Conservation (phyloP, 2,888 invertebrate species). For the Mamestra brassicae region DNA sequence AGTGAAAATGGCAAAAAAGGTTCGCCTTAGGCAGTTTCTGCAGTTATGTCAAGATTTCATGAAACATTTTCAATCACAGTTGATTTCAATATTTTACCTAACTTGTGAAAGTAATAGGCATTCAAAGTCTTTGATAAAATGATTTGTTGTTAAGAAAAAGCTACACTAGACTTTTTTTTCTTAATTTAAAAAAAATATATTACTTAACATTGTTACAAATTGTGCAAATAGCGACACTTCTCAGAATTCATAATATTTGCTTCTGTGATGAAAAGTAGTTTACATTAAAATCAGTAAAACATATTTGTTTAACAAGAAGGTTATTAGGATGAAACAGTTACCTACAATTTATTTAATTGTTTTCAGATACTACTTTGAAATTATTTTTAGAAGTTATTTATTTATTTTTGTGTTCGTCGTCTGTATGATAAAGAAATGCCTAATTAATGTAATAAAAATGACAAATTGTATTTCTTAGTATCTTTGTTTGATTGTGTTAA, state of each 20-base stretch:
- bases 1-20: no score
- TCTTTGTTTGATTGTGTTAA: background rate
- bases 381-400: background rate
- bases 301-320: conserved; percentile 6
- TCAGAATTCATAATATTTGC: conserved; percentile 6
- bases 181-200: background rate
- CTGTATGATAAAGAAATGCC: background rate
- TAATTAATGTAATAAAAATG: no score
- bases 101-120: background rate
- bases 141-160: background rate
- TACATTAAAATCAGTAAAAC: background rate
- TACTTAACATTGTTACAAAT: background rate
- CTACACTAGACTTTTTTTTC: background rate
- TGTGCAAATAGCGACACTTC: background rate
- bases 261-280: conserved; percentile 1
- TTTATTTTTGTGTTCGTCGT: background rate
- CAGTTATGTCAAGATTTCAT: no score
- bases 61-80: background rate
- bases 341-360: background rate
- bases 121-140: background rate
- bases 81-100: background rate
- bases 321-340: background rate
- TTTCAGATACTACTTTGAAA: background rate
- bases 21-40: no score
- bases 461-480: no score